Base-by-base conservation (phyloP, 1,140 invertebrate species). In the Callitettix versicolor region DNA sequence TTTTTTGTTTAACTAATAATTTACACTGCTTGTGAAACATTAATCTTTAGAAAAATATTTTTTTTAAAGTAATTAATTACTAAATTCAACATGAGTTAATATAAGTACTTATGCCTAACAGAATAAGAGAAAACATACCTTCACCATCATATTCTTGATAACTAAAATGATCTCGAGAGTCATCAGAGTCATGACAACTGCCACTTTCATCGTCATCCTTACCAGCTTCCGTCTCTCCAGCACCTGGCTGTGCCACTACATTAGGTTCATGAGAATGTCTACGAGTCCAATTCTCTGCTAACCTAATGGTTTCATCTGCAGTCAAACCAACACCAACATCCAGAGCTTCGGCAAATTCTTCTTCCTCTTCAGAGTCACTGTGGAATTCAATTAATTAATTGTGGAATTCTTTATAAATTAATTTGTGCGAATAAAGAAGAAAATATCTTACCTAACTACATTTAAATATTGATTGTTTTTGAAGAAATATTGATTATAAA, bases 101-200 rank as follows among this genome's bases (percentile, higher is more conserved):
- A n/a, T n/a, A n/a, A n/a, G n/a, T n/a, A n/a, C n/a, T n/a, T n/a
- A n/a, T n/a, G n/a, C n/a, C n/a, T n/a, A n/a, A n/a, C n/a, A n/a
- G 9, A 30, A 30, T 30, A 9, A 4, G 9, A 30, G 26, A 30
- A 4, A 30, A 62, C 60, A 61, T 65, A 81, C 79, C 80, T 68
- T 79, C 79, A 61, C 76, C 79, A 40, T 75, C 79, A 60, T 81
- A 82, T 62, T 82, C 80, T 59, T 74, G 73, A 60, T 75, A 76
- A 62, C 74, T 76, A 44, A 72, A 74, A 40, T 72, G 68, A 55
- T 81, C 78, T 18, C 79, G 78, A 17, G 76, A 76, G 53, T 81
- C 80, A 58, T 78, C 74, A 40, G 74, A 75, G 47, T 76, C 76
- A 46, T 75, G 72, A 22, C 58, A 61, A 30, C 60, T 63, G 14